These are phyloP conservation scores for Cerastis rubricosa DNA, from an alignment of 2,888 invertebrate species.

Conservation along the genomic window DNA sequence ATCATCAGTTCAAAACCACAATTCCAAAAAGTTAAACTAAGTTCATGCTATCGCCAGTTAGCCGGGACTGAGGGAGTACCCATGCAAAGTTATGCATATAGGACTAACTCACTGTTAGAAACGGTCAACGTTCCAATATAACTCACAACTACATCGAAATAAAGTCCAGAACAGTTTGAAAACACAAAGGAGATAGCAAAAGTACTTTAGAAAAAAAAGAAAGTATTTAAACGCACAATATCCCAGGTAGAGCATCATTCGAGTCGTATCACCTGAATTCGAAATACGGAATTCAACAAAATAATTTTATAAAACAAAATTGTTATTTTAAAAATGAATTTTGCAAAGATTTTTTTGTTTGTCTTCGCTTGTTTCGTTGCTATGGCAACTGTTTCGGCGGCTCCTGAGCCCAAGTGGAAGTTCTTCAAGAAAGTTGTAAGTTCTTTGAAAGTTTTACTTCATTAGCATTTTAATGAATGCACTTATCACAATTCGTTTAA, in stretches of 20 bases:
- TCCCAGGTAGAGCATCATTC: constrained; percentile 61
- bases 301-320: background rate
- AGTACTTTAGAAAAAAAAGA: constrained; percentile 51
- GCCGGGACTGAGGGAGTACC: constrained; percentile 57
- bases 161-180: constrained; percentile 16
- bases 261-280: constrained; percentile 37
- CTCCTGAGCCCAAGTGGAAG: constrained; percentile 76
- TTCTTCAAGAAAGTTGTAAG: constrained; percentile 75
- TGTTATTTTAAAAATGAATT: constrained; percentile 73
- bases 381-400: constrained; percentile 63
- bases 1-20: constrained; percentile 19
- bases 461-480: no score
- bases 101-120: constrained; percentile 37
- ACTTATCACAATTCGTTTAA: no score
- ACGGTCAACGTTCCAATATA: constrained; percentile 7
- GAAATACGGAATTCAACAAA: constrained; percentile 8
- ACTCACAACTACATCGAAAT: constrained; percentile 1
- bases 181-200: constrained; percentile 27
- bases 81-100: constrained; percentile 19
- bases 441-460: constrained; percentile 3
- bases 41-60: constrained; percentile 15
- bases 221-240: constrained; percentile 54
- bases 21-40: constrained; percentile 9
- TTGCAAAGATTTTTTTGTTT: constrained; percentile 66
- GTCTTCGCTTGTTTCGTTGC: constrained; percentile 66